Evolutionary conservation across 1,140 invertebrate genomes (phyloP).

Genomic region (Macrobrachium nipponense): DNA sequence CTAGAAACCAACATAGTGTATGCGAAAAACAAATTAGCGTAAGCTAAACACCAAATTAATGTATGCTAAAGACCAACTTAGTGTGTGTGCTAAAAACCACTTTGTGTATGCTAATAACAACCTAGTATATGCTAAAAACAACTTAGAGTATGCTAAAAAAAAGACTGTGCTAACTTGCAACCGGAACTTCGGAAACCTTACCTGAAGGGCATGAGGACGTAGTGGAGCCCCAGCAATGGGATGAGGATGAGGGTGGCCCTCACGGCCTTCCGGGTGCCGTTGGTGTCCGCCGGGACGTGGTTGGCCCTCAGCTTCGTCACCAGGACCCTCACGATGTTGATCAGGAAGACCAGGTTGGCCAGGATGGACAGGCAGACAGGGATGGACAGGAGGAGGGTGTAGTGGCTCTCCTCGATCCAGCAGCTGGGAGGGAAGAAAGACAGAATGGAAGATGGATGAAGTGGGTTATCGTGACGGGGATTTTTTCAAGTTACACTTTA

Average conservation of each 20-base stretch:
- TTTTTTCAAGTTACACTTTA: too few relatives aligned
- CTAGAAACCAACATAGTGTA: too few relatives aligned
- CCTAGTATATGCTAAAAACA: too few relatives aligned
- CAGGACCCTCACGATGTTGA: constrained; percentile 92
- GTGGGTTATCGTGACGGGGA: too few relatives aligned
- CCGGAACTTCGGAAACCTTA: background rate
- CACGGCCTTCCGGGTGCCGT: constrained; percentile 71
- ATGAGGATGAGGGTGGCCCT: constrained; percentile 89
- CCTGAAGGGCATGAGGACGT: constrained; percentile 86
- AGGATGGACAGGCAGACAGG: constrained; percentile 83
- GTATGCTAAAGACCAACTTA: too few relatives aligned
- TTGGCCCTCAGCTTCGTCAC: constrained; percentile 79
- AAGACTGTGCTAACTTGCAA: too few relatives aligned
- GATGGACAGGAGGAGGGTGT: constrained; percentile 79
- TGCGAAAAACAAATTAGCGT: too few relatives aligned
- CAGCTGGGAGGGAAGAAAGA: constrained; percentile 74
- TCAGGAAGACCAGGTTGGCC: constrained; percentile 89
- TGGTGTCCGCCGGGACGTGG: constrained; percentile 60
- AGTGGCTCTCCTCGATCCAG: constrained; percentile 83
- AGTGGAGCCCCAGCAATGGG: constrained; percentile 85
- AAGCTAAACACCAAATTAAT: too few relatives aligned
- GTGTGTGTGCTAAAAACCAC: too few relatives aligned
- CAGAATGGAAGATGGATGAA: background rate
- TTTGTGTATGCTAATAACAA: too few relatives aligned
- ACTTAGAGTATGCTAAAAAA: too few relatives aligned